phyloP scores from a whole-genome alignment of 2,888 invertebrate species.

The Chorisops tibialis region DNA sequence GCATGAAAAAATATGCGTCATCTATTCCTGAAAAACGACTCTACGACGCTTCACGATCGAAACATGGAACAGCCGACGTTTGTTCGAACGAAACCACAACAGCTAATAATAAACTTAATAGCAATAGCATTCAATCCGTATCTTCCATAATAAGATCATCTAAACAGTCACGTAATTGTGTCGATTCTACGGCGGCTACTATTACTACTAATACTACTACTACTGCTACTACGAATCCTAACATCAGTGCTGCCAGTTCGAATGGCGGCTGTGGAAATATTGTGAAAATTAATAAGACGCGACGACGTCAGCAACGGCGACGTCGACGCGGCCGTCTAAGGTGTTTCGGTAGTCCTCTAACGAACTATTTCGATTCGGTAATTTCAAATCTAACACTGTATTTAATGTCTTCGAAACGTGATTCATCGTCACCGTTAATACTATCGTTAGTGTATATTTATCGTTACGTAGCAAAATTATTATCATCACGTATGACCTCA shows the following conservation, averaged over 20 bases:
- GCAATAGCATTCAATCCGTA: slow-evolving; percentile 9
- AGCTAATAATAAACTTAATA: not conserved
- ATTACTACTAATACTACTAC: not conserved
- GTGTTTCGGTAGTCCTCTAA: slow-evolving; percentile 27
- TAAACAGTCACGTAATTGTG: too few relatives aligned
- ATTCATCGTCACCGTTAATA: slow-evolving; percentile 10
- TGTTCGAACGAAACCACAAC: too few relatives aligned
- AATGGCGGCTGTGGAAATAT: not conserved
- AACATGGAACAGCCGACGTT: too few relatives aligned
- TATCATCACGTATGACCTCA: slow-evolving; percentile 29
- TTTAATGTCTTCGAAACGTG: not conserved
- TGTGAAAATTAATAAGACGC: slow-evolving; percentile 10
- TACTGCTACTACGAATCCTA: not conserved
- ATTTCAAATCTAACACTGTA: slow-evolving; percentile 4
- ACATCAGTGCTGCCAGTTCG: not conserved
- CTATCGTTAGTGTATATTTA: slow-evolving; percentile 39
- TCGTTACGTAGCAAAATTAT: slow-evolving; percentile 34
- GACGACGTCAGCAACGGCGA: slow-evolving; percentile 38
- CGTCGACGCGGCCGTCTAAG: slow-evolving; percentile 51
- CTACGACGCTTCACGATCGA: too few relatives aligned
- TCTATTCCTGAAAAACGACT: too few relatives aligned
- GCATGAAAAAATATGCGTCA: too few relatives aligned
- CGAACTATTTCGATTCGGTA: slow-evolving; percentile 29
- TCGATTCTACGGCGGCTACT: too few relatives aligned
- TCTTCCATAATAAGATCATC: slow-evolving; percentile 20